Conservation (phyloP, 2,888 invertebrate species). For the Achlya flavicornis region DNA sequence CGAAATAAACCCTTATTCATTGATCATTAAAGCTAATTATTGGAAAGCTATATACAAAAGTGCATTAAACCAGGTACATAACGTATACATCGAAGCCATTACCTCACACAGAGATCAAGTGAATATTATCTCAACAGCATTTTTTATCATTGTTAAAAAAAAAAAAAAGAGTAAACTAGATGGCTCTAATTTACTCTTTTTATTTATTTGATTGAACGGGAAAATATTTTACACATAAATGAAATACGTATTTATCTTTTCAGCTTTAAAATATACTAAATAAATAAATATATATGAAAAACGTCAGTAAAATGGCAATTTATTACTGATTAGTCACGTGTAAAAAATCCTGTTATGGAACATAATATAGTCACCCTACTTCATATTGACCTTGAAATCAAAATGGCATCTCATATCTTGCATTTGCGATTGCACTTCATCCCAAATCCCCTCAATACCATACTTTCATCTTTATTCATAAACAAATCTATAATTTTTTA, state of each 20-base stretch:
- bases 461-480: background rate
- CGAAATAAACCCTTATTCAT: constrained; percentile 70
- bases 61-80: constrained; percentile 58
- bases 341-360: background rate
- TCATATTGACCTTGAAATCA: background rate
- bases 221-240: background rate
- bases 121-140: constrained; percentile 30
- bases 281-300: background rate
- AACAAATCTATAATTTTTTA: background rate
- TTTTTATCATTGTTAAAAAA: background rate
- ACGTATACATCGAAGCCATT: constrained; percentile 37
- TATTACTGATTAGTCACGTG: background rate
- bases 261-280: background rate
- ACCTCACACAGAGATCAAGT: constrained; percentile 57
- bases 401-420: constrained; percentile 19
- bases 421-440: constrained; percentile 39
- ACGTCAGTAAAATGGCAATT: background rate
- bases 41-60: constrained; percentile 72
- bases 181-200: too few relatives aligned
- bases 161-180: too few relatives aligned
- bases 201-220: background rate
- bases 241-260: background rate
- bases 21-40: constrained; percentile 55
- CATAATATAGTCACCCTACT: constrained; percentile 1
- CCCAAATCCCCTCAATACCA: constrained; percentile 28